phyloP scores from a whole-genome alignment of 2,888 invertebrate species.

The Dexiosoma caninum region DNA sequence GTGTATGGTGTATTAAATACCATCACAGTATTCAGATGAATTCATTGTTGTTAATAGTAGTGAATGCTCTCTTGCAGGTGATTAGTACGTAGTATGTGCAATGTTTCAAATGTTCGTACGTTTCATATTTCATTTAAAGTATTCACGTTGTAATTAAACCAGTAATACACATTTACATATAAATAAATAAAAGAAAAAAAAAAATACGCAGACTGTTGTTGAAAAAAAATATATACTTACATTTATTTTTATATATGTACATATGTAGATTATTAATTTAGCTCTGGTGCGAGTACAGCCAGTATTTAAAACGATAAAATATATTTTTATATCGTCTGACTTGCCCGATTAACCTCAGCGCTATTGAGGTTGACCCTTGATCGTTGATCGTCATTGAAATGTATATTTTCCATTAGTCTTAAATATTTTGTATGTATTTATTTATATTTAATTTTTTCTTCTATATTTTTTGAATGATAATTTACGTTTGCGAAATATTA shows the following conservation, averaged over 20 bases:
- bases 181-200: no score
- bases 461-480: constrained; percentile 16
- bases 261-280: background rate
- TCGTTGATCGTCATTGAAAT: constrained; percentile 61
- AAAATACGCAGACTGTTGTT: background rate
- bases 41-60: no score
- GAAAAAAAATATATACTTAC: background rate
- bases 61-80: no score
- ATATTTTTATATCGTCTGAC: constrained; percentile 43
- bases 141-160: constrained; percentile 41
- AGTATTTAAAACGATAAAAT: constrained; percentile 28
- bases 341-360: constrained; percentile 64
- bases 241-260: background rate
- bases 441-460: background rate
- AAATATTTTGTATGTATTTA: background rate
- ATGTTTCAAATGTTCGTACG: background rate
- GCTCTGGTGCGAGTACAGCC: background rate
- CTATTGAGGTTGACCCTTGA: constrained; percentile 65
- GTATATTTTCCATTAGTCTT: constrained; percentile 31
- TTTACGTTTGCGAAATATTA: background rate
- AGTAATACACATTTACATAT: background rate
- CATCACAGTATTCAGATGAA: no score
- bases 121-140: background rate
- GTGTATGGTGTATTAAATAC: no score
- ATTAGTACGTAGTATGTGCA: no score